Percentiles rank a stretch among this genome's conserved stretches.
phyloP scores from a whole-genome alignment of 2,113 vertebrate genomes.

The Rhombomys opimus region DNA sequence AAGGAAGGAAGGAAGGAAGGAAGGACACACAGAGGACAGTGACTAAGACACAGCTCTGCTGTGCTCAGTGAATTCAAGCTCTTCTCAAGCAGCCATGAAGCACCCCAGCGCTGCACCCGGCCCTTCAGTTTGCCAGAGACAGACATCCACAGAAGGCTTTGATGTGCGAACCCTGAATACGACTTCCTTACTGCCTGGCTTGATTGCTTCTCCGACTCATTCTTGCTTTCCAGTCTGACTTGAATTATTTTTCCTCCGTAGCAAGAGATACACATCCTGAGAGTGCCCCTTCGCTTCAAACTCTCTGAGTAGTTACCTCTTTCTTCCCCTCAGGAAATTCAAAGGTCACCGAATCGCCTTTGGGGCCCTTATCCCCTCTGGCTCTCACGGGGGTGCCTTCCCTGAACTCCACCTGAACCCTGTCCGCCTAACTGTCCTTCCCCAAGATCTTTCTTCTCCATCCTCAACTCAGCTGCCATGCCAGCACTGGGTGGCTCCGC shows the following conservation, averaged over 20 bases:
- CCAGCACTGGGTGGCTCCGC: background rate
- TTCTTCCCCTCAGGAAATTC: background rate
- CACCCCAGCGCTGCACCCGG: background rate
- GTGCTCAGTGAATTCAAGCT: background rate
- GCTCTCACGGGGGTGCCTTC: background rate
- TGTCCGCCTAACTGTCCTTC: background rate
- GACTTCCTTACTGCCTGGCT: background rate
- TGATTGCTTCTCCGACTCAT: background rate
- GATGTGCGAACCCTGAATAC: background rate
- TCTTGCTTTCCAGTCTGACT: background rate
- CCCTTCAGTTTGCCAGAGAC: background rate
- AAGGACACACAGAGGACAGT: background rate
- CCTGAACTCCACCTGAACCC: background rate
- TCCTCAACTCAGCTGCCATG: background rate
- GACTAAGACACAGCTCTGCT: background rate
- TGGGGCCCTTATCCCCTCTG: background rate
- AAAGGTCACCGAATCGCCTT: background rate
- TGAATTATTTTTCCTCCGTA: background rate
- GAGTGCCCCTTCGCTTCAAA: background rate
- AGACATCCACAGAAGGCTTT: background rate
- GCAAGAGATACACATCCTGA: background rate
- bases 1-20: too few relatives aligned
- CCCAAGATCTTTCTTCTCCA: background rate
- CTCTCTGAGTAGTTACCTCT: background rate
- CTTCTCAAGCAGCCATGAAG: background rate